Evolutionary conservation across 2,888 invertebrate species (phyloP).

Genomic region (Gari tellinella): DNA sequence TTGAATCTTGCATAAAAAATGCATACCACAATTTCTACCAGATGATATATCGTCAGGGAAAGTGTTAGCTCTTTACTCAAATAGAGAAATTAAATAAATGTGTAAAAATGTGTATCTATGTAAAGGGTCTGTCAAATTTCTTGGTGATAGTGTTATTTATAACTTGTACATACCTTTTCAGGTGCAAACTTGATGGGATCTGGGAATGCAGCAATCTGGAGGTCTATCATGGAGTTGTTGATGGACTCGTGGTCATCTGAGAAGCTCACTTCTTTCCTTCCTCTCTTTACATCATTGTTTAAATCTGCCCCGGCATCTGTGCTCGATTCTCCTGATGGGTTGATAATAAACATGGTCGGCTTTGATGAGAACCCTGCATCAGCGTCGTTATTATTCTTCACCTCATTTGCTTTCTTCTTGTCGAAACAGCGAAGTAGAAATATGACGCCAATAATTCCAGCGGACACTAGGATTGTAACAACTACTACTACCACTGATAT

Average conservation of each 20-base stretch:
- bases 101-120: no score
- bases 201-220: slow-evolving; percentile 24
- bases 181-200: slow-evolving; percentile 39
- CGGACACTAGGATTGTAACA: slow-evolving; percentile 64
- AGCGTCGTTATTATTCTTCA: slow-evolving; percentile 5
- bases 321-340: slow-evolving; percentile 50
- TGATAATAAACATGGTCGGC: slow-evolving; percentile 46
- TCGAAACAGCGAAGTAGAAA: slow-evolving; percentile 63
- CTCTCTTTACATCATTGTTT: slow-evolving; percentile 15
- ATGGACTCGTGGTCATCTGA: slow-evolving; percentile 59
- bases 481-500: slow-evolving; percentile 68
- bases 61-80: no score
- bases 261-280: slow-evolving; percentile 62
- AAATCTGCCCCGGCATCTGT: slow-evolving; percentile 27
- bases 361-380: slow-evolving; percentile 29
- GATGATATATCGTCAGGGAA: no score
- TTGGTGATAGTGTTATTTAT: not conserved
- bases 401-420: slow-evolving; percentile 29
- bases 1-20: no score
- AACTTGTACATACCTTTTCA: slow-evolving; percentile 43
- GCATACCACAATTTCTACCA: no score
- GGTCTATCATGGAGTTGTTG: slow-evolving; percentile 30
- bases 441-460: slow-evolving; percentile 60
- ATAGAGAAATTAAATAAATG: no score
- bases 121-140: not conserved